phyloP scores from a whole-genome alignment of 2,888 invertebrate species.

The Sesamia inferens region DNA sequence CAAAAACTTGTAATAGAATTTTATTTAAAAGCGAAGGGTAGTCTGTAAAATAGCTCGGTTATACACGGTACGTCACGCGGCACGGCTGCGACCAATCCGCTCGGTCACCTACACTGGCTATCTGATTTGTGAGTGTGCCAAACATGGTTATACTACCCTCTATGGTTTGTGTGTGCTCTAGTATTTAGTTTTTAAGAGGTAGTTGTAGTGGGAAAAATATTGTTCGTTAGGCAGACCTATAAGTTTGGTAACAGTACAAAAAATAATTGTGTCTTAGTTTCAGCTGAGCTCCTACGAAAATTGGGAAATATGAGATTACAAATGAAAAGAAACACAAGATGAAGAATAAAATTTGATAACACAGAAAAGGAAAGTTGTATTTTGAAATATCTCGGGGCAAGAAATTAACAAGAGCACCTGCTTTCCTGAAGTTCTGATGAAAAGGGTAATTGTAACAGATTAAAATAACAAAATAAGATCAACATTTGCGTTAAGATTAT shows the following conservation, averaged over 20 bases:
- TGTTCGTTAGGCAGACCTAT: background rate
- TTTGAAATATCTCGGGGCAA: background rate
- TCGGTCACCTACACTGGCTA: constrained; percentile 37
- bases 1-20: constrained; percentile 38
- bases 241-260: background rate
- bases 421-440: background rate
- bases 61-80: constrained; percentile 17
- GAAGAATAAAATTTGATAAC: background rate
- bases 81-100: constrained; percentile 28
- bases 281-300: background rate
- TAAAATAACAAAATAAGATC: background rate
- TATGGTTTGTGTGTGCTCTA: constrained; percentile 8
- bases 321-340: background rate
- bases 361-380: background rate
- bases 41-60: constrained; percentile 31
- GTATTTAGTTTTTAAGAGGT: constrained; percentile 10
- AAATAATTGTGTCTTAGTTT: background rate
- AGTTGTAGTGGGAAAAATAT: background rate
- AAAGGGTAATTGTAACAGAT: background rate
- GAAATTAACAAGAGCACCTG: background rate
- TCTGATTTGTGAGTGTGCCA: constrained; percentile 54
- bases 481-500: constrained; percentile 18
- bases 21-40: constrained; percentile 33
- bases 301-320: background rate
- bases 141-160: constrained; percentile 21